Percentiles rank a stretch among this genome's conserved stretches.
Conservation (phyloP, 1,140 invertebrate species). For the Pogonomyrmex californicus region DNA sequence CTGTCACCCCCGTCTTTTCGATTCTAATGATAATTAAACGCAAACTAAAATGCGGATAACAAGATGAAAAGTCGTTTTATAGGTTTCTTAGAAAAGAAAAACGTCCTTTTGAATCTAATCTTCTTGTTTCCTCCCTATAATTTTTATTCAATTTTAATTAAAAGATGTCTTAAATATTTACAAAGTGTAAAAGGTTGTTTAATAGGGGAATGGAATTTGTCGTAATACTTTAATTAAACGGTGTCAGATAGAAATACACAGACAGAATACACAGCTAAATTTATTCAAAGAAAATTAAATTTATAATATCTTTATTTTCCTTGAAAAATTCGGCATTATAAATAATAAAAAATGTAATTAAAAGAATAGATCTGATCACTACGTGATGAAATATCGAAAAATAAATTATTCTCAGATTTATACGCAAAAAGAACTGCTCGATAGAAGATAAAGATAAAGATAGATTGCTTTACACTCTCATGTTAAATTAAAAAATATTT, state of each 20-base stretch:
- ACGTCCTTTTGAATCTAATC: not conserved
- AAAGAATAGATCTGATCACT: not conserved
- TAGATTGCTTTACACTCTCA: too few species aligned
- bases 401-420: too few species aligned
- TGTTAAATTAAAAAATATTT: not conserved
- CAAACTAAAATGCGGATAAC: slow-evolving; percentile 15
- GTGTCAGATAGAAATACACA: not conserved
- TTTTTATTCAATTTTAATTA: slow-evolving; percentile 1
- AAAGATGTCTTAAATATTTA: not conserved
- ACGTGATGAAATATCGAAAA: too few species aligned
- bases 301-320: not conserved
- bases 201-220: not conserved
- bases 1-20: slow-evolving; percentile 22
- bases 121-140: slow-evolving; percentile 8
- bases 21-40: slow-evolving; percentile 12
- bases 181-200: not conserved
- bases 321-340: not conserved
- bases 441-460: too few species aligned
- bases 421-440: not conserved
- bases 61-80: slow-evolving; percentile 3
- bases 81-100: not conserved
- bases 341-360: slow-evolving; percentile 15
- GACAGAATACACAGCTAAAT: not conserved
- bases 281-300: slow-evolving; percentile 3
- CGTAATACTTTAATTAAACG: not conserved